Conservation (phyloP, 2,797 vertebrate species). For the Malacoraja senta region DNA sequence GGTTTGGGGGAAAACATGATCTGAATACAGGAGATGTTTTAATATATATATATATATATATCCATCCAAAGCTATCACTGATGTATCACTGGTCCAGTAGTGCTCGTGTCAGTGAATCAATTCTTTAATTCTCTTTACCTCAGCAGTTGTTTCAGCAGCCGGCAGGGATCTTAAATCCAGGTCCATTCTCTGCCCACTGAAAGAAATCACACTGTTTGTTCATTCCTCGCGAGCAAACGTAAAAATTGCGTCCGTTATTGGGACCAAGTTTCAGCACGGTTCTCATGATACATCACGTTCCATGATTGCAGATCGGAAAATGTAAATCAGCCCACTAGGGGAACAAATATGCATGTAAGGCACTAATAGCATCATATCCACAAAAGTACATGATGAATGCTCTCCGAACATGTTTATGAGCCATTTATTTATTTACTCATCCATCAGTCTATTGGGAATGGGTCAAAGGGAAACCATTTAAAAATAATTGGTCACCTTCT, state of each 20-base stretch:
- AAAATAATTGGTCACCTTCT: background rate
- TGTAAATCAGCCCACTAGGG: constrained; percentile 82
- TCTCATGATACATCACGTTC: constrained; percentile 73
- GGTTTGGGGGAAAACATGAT: background rate
- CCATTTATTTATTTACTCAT: background rate
- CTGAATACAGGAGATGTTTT: background rate
- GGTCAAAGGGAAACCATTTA: background rate
- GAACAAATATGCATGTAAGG: constrained; percentile 40
- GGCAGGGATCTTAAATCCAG: constrained; percentile 54
- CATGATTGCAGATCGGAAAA: constrained; percentile 80
- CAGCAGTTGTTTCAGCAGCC: constrained; percentile 48
- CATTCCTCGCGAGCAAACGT: constrained; percentile 68
- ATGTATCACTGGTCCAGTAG: background rate
- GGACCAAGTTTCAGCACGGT: constrained; percentile 85
- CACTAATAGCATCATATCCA: background rate
- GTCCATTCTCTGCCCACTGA: constrained; percentile 70
- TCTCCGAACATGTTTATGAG: background rate
- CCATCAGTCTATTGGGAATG: too few species aligned
- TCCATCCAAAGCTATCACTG: background rate
- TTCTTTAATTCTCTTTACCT: background rate
- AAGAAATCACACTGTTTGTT: constrained; percentile 84
- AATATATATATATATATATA: background rate
- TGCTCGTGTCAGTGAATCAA: background rate
- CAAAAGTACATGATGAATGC: background rate
- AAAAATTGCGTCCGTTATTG: constrained; percentile 86